Base-by-base conservation (phyloP, 2,113 vertebrate species). In the Gobius niger region DNA sequence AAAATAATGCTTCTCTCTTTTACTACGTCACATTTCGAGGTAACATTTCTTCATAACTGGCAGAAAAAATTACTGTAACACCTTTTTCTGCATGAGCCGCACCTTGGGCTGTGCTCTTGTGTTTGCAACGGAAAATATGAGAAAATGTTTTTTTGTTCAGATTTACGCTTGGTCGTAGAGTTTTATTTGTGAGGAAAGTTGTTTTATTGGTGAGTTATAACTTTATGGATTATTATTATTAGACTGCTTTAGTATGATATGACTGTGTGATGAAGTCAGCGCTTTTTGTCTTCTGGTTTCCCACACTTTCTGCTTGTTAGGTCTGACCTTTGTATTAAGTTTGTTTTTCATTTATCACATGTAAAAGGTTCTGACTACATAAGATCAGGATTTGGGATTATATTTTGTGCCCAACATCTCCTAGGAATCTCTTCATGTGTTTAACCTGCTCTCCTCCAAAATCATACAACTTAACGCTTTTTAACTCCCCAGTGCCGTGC, bases 41-140 rank as follows among this genome's bases (percentile, higher is more conserved):
- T 69, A 77, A 68, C 70, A 70, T 77, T 75, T 51, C 52, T 65
- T 11, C 63, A 47, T 52, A 80, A 66, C 70, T 73, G 82, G 82
- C 86, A 74, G 49, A 54, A 59, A 64, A n/a, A 44, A 60, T 70
- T 62, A 80, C 75, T 65, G 14, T 70, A 65, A 68, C 80, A 81
- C 78, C 71, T 76, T 81, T 11, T 75, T 62, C 54, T 75, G 50
- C 57, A 56, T 15, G 13, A 76, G 57, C 15, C 50, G 18, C 44
- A 81, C 70, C 70, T 72, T 47, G 64, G 50, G 24, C 61, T 73
- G 41, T 73, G 6, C 41, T 71, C 44, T 73, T 68, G 42, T 69
- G 56, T 60, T 74, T 54, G 34, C 62, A 66, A 54, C 76, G 82
- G 82, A 82, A 86, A 87, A 80, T 76, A 82, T 83, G 78, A 87